A percentile compares a stretch with the other conserved stretches of the same genome.
These are phyloP conservation scores for Brachionichthys hirsutus DNA, from an alignment of 2,113 vertebrate species.

Conservation along the genomic window DNA sequence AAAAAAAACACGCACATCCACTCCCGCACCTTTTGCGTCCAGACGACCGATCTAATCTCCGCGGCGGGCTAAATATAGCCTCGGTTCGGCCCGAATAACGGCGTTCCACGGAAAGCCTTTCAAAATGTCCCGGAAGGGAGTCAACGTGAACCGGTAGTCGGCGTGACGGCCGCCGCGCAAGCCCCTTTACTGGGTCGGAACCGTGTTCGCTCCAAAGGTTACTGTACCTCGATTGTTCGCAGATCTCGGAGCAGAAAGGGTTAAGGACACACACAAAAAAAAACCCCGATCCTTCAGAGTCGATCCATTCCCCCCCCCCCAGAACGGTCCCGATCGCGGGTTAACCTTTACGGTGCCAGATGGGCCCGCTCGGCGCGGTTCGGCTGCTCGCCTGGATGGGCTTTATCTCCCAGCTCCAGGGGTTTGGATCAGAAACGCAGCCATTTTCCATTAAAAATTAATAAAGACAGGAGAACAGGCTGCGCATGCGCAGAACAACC, in stretches of 20 bases:
- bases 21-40: constrained; percentile 29
- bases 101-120: background rate
- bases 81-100: constrained; percentile 18
- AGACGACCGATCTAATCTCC: constrained; percentile 5
- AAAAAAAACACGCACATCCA: constrained; percentile 25
- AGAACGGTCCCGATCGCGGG: constrained; percentile 4
- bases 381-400: background rate
- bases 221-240: constrained; percentile 79
- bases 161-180: background rate
- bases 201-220: constrained; percentile 17
- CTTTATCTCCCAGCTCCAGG: constrained; percentile 56
- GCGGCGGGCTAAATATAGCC: background rate
- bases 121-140: background rate
- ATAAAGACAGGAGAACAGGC: constrained; percentile 63
- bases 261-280: constrained; percentile 76
- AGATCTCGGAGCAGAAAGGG: constrained; percentile 71
- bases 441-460: constrained; percentile 83
- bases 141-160: background rate
- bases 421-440: constrained; percentile 78
- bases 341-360: too few species aligned
- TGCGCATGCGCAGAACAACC: constrained; percentile 73
- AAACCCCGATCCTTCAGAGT: constrained; percentile 69
- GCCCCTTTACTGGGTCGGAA: background rate
- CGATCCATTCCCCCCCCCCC: constrained; percentile 58
- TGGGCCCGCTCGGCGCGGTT: background rate